phyloP scores from a whole-genome alignment of 2,113 vertebrate species.

The Tichodroma muraria region DNA sequence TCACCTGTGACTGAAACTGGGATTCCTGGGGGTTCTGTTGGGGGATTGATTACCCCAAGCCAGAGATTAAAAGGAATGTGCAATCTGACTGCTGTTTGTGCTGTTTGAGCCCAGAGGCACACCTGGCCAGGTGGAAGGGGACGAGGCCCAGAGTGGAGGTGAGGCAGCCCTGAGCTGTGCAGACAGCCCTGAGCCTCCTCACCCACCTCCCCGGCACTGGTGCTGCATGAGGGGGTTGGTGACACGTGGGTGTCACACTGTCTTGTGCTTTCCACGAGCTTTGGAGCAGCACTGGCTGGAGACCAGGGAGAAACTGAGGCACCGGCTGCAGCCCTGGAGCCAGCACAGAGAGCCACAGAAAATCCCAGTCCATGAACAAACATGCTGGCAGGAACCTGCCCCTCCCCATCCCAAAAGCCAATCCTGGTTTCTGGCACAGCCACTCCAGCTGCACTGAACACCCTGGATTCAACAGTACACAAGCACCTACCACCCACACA shows the following conservation, averaged over 20 bases:
- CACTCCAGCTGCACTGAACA: neutral
- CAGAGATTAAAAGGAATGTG: neutral
- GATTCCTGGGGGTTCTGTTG: neutral
- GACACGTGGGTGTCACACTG: neutral
- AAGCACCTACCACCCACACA: no score
- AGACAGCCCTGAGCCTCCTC: neutral
- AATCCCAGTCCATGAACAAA: neutral
- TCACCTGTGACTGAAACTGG: neutral
- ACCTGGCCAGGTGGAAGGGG: neutral
- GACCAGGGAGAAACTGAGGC: neutral
- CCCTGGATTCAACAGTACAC: neutral
- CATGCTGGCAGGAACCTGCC: neutral
- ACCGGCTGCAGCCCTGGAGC: neutral
- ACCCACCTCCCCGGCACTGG: neutral
- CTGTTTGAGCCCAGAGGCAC: neutral
- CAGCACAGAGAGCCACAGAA: neutral
- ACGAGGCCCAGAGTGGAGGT: neutral
- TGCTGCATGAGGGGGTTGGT: neutral
- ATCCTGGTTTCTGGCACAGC: accelerated
- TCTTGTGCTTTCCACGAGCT: neutral
- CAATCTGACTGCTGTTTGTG: neutral
- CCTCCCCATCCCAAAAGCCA: neutral
- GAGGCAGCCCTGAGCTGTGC: neutral
- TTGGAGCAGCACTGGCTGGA: neutral
- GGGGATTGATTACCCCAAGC: neutral